A percentile compares a stretch with the other conserved stretches of the same genome.
phyloP scores from a whole-genome alignment of 2,888 invertebrate species.

The Brachyopa scutellaris region DNA sequence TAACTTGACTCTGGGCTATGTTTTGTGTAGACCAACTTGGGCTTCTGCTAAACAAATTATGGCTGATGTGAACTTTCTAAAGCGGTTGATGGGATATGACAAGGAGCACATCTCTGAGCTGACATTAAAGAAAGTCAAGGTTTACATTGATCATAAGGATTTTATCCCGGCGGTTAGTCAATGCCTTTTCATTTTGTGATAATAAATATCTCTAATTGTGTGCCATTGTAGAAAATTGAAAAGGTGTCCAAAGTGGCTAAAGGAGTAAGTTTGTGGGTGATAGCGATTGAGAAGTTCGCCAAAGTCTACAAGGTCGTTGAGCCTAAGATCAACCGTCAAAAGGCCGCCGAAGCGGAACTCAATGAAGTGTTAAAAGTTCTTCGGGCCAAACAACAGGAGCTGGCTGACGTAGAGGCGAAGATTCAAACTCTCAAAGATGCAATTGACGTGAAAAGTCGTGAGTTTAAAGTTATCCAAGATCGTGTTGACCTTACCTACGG shows the following conservation, averaged over 20 bases:
- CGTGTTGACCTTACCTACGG: slow-evolving; percentile 90
- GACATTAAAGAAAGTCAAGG: slow-evolving; percentile 89
- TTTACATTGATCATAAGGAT: slow-evolving; percentile 92
- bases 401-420: slow-evolving; percentile 91
- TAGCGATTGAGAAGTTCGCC: slow-evolving; percentile 94
- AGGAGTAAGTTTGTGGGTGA: slow-evolving; percentile 96
- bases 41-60: slow-evolving; percentile 90
- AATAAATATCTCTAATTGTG: not conserved
- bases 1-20: not conserved
- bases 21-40: slow-evolving; percentile 89
- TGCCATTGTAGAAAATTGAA: slow-evolving; percentile 84
- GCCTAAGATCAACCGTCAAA: slow-evolving; percentile 91
- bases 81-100: slow-evolving; percentile 91
- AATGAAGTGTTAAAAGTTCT: slow-evolving; percentile 89
- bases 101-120: slow-evolving; percentile 93
- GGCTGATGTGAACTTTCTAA: slow-evolving; percentile 92
- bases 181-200: too few relatives aligned
- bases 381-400: slow-evolving; percentile 89
- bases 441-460: slow-evolving; percentile 88
- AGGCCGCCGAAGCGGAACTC: slow-evolving; percentile 89
- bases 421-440: slow-evolving; percentile 82
- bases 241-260: slow-evolving; percentile 94
- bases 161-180: slow-evolving; percentile 88
- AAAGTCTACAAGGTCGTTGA: slow-evolving; percentile 93
- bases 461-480: slow-evolving; percentile 88